Evolutionary conservation across 2,888 invertebrate genomes (phyloP).

Genomic region (Elysia crispata): DNA sequence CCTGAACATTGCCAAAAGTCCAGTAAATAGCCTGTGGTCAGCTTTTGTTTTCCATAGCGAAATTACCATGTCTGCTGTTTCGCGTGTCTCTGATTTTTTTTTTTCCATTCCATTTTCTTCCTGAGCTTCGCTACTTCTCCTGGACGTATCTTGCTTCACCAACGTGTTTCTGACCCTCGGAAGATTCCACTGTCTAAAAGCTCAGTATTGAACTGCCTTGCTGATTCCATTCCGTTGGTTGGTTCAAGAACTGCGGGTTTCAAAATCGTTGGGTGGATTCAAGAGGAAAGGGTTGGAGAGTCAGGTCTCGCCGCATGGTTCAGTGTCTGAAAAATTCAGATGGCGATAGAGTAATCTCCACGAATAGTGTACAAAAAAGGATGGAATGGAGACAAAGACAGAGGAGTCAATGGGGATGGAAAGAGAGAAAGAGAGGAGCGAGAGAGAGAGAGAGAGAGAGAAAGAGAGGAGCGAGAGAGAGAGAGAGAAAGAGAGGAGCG

Average conservation of each 20-base stretch:
- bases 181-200: not conserved
- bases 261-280: not conserved
- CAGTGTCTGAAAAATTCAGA: too few relatives aligned
- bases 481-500: slow-evolving; percentile 25
- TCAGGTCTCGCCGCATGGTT: too few relatives aligned
- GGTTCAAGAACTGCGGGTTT: not conserved
- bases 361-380: too few relatives aligned
- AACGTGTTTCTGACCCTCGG: not conserved
- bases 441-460: not conserved
- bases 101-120: slow-evolving; percentile 7
- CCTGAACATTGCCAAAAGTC: too few relatives aligned
- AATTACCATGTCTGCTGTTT: not conserved
- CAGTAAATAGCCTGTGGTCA: too few relatives aligned
- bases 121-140: not conserved
- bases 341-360: too few relatives aligned
- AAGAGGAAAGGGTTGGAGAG: too few relatives aligned
- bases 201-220: not conserved
- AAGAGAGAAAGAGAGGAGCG: not conserved
- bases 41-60: slow-evolving; percentile 4
- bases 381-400: too few relatives aligned
- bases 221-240: not conserved
- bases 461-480: slow-evolving; percentile 29
- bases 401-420: too few relatives aligned
- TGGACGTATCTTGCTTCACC: not conserved
- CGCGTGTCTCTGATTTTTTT: not conserved